These are phyloP conservation scores for Oophaga sylvatica DNA, from an alignment of 2,797 vertebrate genomes.

Conservation along the genomic window DNA sequence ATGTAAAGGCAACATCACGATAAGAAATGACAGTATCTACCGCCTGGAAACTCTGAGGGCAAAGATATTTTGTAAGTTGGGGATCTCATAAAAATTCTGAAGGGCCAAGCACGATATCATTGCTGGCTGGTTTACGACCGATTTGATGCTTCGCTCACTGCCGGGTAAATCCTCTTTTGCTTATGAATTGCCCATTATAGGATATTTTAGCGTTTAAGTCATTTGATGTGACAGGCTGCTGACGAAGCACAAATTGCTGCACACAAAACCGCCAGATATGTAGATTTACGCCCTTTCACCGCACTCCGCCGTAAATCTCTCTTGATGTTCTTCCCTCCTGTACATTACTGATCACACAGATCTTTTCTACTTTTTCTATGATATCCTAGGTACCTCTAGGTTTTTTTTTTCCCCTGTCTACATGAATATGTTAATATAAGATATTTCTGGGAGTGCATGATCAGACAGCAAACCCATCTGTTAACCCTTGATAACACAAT, in stretches of 20 bases:
- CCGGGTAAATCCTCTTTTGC: neutral
- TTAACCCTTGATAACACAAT: neutral
- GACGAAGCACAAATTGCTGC: neutral
- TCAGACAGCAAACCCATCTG: conserved; percentile 10
- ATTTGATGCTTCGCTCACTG: neutral
- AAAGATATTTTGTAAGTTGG: too few species aligned
- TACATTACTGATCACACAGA: neutral
- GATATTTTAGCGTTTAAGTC: neutral
- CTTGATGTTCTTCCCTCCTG: neutral
- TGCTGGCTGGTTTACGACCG: neutral
- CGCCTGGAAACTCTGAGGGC: too few species aligned
- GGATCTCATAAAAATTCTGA: too few species aligned
- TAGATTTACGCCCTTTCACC: neutral
- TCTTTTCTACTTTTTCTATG: neutral
- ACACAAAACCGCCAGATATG: neutral
- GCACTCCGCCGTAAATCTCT: neutral
- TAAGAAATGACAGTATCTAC: too few species aligned
- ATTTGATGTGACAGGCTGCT: neutral
- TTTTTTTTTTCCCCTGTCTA: neutral
- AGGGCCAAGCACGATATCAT: too few species aligned
- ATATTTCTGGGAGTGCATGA: neutral
- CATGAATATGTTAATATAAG: conserved; percentile 2
- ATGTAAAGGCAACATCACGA: too few species aligned
- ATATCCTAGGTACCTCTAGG: conserved; percentile 4
- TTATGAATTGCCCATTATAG: neutral